phyloP scores from a whole-genome alignment of 2,113 vertebrate species.

The Vulpes ferrilata region DNA sequence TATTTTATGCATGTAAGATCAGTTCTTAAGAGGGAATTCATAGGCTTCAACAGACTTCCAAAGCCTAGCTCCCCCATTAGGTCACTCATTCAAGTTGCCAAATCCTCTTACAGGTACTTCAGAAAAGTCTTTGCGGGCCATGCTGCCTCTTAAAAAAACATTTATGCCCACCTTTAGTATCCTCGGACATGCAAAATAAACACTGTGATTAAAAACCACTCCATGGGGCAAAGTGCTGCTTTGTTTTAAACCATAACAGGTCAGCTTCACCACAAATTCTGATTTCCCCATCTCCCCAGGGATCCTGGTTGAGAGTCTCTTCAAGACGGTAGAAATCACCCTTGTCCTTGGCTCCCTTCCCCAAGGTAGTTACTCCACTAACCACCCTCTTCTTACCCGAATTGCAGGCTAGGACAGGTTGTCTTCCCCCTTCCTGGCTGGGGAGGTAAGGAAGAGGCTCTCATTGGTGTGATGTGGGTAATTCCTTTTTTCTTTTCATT shows the following conservation, averaged over 20 bases:
- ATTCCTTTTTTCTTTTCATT: constrained; percentile 51
- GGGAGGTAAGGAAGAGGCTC: background rate
- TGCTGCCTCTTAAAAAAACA: constrained; percentile 26
- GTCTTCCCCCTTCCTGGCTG: background rate
- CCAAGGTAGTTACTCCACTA: background rate
- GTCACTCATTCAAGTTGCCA: background rate
- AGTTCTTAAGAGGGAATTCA: background rate
- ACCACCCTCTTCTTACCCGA: background rate
- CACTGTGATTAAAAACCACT: constrained; percentile 16
- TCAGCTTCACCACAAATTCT: constrained; percentile 20
- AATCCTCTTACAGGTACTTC: background rate
- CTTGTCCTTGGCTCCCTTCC: background rate
- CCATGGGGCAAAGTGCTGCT: background rate
- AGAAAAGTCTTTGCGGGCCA: background rate
- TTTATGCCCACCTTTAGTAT: background rate
- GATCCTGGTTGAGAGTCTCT: background rate
- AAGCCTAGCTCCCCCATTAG: background rate
- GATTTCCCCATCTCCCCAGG: background rate
- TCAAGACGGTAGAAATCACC: background rate
- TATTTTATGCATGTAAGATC: background rate
- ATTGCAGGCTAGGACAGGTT: background rate
- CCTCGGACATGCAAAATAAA: constrained; percentile 34
- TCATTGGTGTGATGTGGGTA: background rate
- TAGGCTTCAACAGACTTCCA: background rate
- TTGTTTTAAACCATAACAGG: constrained; percentile 11